Evolutionary conservation across 1,140 invertebrate species (phyloP), one percentile per base, ranked within the genome.

Genomic region (Ladona fulva): DNA sequence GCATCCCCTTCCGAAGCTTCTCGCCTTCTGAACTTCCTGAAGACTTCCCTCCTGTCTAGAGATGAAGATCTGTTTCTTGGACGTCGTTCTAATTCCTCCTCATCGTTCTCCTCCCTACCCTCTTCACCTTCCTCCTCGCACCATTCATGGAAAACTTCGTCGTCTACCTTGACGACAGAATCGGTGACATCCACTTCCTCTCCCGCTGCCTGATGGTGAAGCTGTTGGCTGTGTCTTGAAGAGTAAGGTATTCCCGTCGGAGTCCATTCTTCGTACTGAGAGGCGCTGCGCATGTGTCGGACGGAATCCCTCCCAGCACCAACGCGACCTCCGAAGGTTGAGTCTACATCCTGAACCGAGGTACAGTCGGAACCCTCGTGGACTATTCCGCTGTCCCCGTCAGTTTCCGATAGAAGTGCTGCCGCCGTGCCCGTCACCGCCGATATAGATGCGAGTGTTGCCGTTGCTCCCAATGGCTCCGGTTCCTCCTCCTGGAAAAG

Each of bases 341-440:
- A 22, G 52, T 66, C 87, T 44, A 89, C 86, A 81, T 92, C 91
- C 77, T 91, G 87, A 25, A 92, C 85, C 0, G 90, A 91, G 59
- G 89, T 90, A 29, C 88, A 90, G 7, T 90, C 89, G 0, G 91
- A 92, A 81, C 91, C 90, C 81, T 91, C 92, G 79, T 92, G 89
- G 81, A 93, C 84, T 79, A 93, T 93, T 12, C 92, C 92, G 25
- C 91, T 92, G 82, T 93, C 92, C 16, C 90, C 89, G 82, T 93
- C 92, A 3, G 79, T 79, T 42, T 81, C 80, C 52, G 29, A 74
- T 24, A 74, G 66, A 44, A 74, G 24, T 76, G 19, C 42, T 42
- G 29, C 25, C 0, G 29, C 74, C 25, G 29, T 79, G 52, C 66
- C 24, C 66, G 24, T 74, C 74, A n/a, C 3, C 78, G 24, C 12